Conservation (phyloP, 2,888 invertebrate genomes). For the Cremastinae sp. region DNA sequence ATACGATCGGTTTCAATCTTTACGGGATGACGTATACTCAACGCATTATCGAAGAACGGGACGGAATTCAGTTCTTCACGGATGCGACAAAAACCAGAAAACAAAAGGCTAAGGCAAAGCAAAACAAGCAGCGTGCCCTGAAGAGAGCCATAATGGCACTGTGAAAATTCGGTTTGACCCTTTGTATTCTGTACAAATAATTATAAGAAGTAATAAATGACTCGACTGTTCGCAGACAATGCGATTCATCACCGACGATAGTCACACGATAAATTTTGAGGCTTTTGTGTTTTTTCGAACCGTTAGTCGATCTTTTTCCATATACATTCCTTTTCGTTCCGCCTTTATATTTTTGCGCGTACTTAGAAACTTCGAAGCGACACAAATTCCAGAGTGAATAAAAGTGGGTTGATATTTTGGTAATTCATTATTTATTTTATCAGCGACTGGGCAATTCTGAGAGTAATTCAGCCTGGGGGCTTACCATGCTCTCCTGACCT, state of each 20-base stretch:
- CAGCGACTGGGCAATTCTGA: conserved; percentile 54
- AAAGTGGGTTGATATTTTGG: conserved; percentile 62
- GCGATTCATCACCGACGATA: neutral
- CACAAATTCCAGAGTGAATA: conserved; percentile 28
- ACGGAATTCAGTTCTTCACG: conserved; percentile 88
- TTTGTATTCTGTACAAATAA: conserved; percentile 37
- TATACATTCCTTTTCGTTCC: neutral
- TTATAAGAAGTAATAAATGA: conserved; percentile 24
- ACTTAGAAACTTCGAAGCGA: conserved; percentile 30
- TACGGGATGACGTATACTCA: conserved; percentile 90
- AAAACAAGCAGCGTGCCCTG: conserved; percentile 83
- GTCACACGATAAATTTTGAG: neutral
- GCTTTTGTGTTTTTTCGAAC: neutral
- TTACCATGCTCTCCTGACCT: conserved; percentile 65
- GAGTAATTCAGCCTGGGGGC: conserved; percentile 56
- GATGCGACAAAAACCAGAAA: conserved; percentile 86
- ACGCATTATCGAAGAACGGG: conserved; percentile 87
- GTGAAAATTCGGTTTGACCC: conserved; percentile 61
- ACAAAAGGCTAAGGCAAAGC: conserved; percentile 84
- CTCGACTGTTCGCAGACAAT: no score
- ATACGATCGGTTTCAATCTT: conserved; percentile 91
- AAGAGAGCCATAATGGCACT: conserved; percentile 83
- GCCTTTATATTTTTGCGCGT: neutral
- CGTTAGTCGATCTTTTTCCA: neutral
- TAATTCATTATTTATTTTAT: conserved; percentile 66